Base-by-base conservation (phyloP, 2,113 vertebrate species). In the Tyto alba region DNA sequence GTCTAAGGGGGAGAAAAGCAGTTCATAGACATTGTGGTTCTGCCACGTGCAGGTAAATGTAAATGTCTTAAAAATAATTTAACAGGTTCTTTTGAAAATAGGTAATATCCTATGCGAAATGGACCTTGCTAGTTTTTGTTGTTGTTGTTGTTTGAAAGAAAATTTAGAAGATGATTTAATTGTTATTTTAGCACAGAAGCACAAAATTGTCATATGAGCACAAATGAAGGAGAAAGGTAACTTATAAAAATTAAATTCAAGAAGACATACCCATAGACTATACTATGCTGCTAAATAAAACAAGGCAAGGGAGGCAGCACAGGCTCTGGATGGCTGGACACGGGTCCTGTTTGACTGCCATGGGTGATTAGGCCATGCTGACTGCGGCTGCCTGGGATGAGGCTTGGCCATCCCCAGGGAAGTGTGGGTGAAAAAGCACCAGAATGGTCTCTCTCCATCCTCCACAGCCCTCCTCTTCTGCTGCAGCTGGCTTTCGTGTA, bases 1-100 rank as follows among this genome's bases (percentile, higher is more conserved):
- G 10, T 41, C 10, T 45, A 67, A 76, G 32, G 11, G 17, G 10
- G 4, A 81, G 30, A 74, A 85, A 75, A 93, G 45, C 32, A 38
- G 22, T 59, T 62, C 3, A 13, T 13, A 59, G 47, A 9, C 10
- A 43, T 30, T 48, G 30, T n/a, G 26, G 41, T 87, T 88, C n/a
- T 9, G 2, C 8, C 9, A 29, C 0, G 0, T 25, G 6, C 8
- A 27, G 26, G n/a, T 57, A 77, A 84, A 52, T 16, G 6, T 26
- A 47, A 7, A 8, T 12, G 40, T 87, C 47, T 88, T 62, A 47
- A 48, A 94, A 26, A 22, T 43, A 71, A 69, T 67, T 72, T 32
- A 62, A 29, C 10, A 18, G 30, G 5, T 69, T 38, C 10, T 78
- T 91, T 93, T 32, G 36, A 52, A 86, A 72, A 80, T 16, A 30